These are phyloP conservation scores for Pangasius larnaudii DNA, from an alignment of 2,797 vertebrate genomes.

Conservation along the genomic window DNA sequence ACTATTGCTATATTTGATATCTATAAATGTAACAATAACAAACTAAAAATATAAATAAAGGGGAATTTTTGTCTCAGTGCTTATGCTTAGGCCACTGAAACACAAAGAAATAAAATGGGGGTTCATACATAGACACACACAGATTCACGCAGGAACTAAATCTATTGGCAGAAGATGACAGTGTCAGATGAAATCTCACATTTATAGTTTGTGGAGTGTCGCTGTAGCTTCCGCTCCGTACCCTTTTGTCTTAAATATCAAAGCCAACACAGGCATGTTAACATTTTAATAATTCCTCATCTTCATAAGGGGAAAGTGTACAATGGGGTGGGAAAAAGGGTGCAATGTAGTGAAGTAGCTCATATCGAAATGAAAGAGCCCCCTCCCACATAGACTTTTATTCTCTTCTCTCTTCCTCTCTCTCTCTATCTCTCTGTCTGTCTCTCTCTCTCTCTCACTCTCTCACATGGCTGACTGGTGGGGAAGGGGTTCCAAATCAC, in stretches of 20 bases:
- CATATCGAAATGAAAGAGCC: slow-evolving; percentile 79
- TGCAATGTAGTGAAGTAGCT: slow-evolving; percentile 82
- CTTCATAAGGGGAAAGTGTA: slow-evolving; percentile 82
- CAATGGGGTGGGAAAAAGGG: slow-evolving; percentile 73
- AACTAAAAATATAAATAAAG: neutral
- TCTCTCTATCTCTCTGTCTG: slow-evolving; percentile 46
- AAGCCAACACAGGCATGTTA: slow-evolving; percentile 91
- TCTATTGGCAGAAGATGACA: slow-evolving; percentile 82
- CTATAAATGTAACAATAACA: neutral
- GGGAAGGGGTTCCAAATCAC: slow-evolving; percentile 64
- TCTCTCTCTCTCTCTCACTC: slow-evolving; percentile 40
- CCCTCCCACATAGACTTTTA: slow-evolving; percentile 36
- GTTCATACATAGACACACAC: slow-evolving; percentile 16
- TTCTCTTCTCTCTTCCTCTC: slow-evolving; percentile 21
- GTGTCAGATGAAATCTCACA: slow-evolving; percentile 79
- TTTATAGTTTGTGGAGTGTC: slow-evolving; percentile 81
- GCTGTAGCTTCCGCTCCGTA: slow-evolving; percentile 77
- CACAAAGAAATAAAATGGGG: slow-evolving; percentile 31
- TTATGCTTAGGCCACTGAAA: neutral
- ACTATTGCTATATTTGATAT: neutral
- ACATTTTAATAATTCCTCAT: slow-evolving; percentile 97
- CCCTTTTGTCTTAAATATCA: slow-evolving; percentile 99
- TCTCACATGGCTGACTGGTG: slow-evolving; percentile 72
- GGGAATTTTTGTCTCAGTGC: neutral
- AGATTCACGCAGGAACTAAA: slow-evolving; percentile 33